These are phyloP conservation scores for Germaria angustata DNA, from an alignment of 2,888 invertebrate species.

Conservation along the genomic window DNA sequence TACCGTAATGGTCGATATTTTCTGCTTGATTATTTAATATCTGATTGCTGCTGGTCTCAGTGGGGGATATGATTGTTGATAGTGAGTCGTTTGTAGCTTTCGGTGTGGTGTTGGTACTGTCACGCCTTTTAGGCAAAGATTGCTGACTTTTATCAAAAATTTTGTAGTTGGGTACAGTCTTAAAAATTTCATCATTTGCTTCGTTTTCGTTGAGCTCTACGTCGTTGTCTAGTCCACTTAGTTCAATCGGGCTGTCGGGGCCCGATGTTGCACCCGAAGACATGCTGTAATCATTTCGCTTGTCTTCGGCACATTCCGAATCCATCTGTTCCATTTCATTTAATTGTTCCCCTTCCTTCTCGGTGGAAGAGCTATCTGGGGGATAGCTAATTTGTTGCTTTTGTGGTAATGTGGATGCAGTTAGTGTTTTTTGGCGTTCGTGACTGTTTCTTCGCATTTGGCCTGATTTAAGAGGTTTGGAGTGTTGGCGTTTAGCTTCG, in stretches of 20 bases:
- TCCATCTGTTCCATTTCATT: not conserved
- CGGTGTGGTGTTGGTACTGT: not conserved
- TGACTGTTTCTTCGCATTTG: constrained; percentile 32
- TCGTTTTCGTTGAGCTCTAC: constrained; percentile 44
- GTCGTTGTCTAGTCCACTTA: constrained; percentile 85
- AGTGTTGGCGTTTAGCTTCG: constrained; percentile 72
- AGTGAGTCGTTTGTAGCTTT: not conserved
- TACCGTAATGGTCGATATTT: not conserved
- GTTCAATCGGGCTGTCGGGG: constrained; percentile 89
- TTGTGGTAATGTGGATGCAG: not conserved
- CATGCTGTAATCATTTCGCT: constrained; percentile 79
- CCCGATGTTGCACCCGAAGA: constrained; percentile 94
- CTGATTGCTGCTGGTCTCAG: not conserved
- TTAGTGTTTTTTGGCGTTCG: constrained; percentile 10
- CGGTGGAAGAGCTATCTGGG: not conserved
- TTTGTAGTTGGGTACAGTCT: constrained; percentile 55
- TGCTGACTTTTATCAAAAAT: constrained; percentile 54
- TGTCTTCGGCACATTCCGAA: constrained; percentile 71
- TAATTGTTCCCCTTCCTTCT: not conserved
- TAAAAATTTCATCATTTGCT: constrained; percentile 37
- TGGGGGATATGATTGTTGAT: not conserved
- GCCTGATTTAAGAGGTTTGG: not conserved
- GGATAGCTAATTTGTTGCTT: constrained; percentile 12
- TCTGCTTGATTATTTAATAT: not conserved
- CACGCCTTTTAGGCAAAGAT: not conserved